Evolutionary conservation across 2,797 vertebrate genomes (phyloP).

Genomic region (Rhincodon typus): DNA sequence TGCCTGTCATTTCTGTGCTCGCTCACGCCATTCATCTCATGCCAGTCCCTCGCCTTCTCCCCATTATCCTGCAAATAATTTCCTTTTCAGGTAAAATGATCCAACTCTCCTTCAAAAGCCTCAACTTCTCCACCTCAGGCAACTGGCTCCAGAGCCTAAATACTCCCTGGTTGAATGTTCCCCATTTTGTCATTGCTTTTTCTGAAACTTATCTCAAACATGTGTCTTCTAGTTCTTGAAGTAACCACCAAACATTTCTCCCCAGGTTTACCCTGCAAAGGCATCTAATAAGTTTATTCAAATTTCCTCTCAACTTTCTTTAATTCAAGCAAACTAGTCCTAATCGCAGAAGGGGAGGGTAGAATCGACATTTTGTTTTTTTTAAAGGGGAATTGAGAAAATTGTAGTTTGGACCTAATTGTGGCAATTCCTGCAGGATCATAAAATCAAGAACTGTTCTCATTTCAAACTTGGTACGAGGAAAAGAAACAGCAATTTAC

Average conservation of each 20-base stretch:
- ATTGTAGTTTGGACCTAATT: neutral
- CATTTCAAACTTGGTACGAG: neutral
- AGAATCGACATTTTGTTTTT: neutral
- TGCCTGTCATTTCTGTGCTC: no score
- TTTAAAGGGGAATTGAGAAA: neutral
- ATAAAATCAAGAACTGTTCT: neutral
- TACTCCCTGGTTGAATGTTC: no score
- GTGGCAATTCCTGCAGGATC: neutral
- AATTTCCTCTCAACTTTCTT: neutral
- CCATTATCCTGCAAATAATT: no score
- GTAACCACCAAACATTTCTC: neutral
- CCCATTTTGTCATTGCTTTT: no score
- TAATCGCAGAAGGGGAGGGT: neutral
- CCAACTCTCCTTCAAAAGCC: no score
- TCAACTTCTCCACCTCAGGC: no score
- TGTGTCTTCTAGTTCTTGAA: no score
- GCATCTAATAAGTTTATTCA: neutral
- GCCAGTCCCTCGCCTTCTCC: no score
- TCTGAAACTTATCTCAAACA: neutral
- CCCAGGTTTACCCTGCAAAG: neutral
- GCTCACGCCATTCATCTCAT: no score
- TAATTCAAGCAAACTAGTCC: neutral
- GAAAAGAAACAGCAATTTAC: neutral
- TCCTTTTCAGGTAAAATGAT: no score
- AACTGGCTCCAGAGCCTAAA: no score